Evolutionary conservation across 2,888 invertebrate genomes (phyloP), one percentile per base, ranked within the genome.

Genomic region (Tethea ocularis): DNA sequence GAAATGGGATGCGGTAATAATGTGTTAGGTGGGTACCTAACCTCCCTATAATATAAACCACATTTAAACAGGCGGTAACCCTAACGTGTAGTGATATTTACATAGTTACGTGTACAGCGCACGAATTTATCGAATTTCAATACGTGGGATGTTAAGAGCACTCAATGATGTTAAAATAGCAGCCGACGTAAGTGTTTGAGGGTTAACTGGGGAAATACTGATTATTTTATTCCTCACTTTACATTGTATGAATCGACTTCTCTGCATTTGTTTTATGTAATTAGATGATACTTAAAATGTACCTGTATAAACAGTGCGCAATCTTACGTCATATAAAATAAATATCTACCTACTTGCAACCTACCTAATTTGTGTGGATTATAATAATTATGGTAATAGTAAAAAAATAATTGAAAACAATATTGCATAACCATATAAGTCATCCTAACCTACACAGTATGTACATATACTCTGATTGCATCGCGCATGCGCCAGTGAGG

Each of bases 401-500:
- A 13, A 22, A 11, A 20, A 8, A 10, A 20, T 20, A 20, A 26
- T 11, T 17, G 29, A 17, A 17, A 53, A 26, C 46, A 46, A 26
- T 26, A 53, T 54, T 54, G 22, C 54, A 33, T 33, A 54, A 54
- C 22, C 17, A 36, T 15, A 20, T 22, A 33, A 46, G 17, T 29
- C 17, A 54, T 54, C 36, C 33, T 54, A 53, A 29, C 11, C 62
- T 62, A 64, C 64, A 69, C 52, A 59, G 59, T 64, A 69, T 59
- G 66, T 63, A 65, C 33, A 51, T 62, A 58, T 65, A 77, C 70
- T 72, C 73, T 75, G 77, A 75, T 77, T 79, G 83, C 84, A 82
- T 65, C 72, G 80, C 83, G 81, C 85, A 80, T 82, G 83, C 83
- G 82, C 74, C 64, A 66, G 74, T 62, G 69, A 68, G 82, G 87